Base-by-base conservation (phyloP, 2,113 vertebrate species). In the Pollimyrus isidori region DNA sequence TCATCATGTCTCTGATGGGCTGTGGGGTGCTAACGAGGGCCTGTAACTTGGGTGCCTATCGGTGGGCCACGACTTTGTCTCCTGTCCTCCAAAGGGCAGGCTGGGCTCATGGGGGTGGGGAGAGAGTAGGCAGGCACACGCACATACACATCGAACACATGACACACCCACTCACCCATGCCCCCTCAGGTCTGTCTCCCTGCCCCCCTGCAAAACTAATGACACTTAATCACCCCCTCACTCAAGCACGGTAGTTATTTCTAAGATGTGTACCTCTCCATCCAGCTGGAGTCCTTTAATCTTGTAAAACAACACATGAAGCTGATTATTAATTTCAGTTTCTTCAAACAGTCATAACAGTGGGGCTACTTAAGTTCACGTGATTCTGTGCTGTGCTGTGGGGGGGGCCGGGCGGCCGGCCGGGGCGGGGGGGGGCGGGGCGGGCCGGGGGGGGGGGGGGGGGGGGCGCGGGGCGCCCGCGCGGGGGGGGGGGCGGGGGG, bases 1-100 rank as follows among this genome's bases (percentile, higher is more conserved):
- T 93, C 93, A 90, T 94, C 92, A 93, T 91, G 89, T 91, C 91
- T 93, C 90, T 93, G 92, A 94, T 93, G 93, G 90, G 92, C 89
- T 92, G 84, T 62, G 88, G 89, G 89, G 91, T 90, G 92, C 87
- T 91, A 93, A 91, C 87, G 89, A 92, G 58, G 76, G 91, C n/a
- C 86, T 0, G 52, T 50, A 73, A 53, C 50, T 30, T 50, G 26
- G 85, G 26, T 49, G n/a, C 17, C 21, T 53, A 17, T 30, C 82
- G 11, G 42, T 7, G 9, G 45, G 45, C 19, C 21, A 45, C 17
- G 7, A 52, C 50, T 26, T 86, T 52, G 49, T 48, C 50, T 53
- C 15, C 49, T 87, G 50, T 56, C 30, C 30, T 56, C 30, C 30
- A 83, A 21, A 83, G 73, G 35, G 35, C 35, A 19, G 35, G 13